These are phyloP conservation scores for Artemia sinica DNA, from an alignment of 2,888 invertebrate genomes.

Conservation along the genomic window DNA sequence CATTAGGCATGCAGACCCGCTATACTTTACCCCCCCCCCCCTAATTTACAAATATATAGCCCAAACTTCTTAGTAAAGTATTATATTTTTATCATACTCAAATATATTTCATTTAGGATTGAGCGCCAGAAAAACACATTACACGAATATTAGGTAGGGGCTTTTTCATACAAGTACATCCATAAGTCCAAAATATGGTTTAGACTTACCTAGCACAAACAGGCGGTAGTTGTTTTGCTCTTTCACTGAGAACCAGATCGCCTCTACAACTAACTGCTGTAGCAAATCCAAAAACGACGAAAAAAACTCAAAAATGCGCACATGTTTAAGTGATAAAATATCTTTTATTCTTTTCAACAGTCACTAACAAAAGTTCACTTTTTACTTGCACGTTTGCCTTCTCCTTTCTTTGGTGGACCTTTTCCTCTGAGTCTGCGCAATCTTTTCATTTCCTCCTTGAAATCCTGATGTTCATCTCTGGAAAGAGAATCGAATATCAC, in stretches of 20 bases:
- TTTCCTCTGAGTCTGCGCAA: conserved; percentile 59
- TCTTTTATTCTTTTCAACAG: neutral
- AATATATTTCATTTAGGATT: no score
- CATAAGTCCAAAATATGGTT: no score
- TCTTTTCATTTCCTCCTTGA: conserved; percentile 66
- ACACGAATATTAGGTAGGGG: no score
- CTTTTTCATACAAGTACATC: no score
- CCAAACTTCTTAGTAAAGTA: no score
- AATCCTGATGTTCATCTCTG: conserved; percentile 68
- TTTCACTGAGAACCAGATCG: conserved; percentile 4
- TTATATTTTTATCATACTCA: no score
- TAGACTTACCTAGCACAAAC: conserved; percentile 11
- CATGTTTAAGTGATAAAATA: conserved; percentile 11
- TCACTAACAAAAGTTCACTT: conserved; percentile 21
- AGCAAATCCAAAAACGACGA: neutral
- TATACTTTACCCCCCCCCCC: no score
- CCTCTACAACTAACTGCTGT: neutral
- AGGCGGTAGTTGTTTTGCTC: conserved; percentile 8
- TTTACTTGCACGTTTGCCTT: conserved; percentile 27
- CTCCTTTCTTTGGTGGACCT: conserved; percentile 37
- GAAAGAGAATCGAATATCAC: conserved; percentile 23
- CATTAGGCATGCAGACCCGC: no score
- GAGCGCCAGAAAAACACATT: no score
- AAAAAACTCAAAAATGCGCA: neutral
- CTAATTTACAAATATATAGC: no score